A percentile compares a stretch with the other conserved stretches of the same genome.
Conservation (phyloP, 2,888 invertebrate genomes). For the Polyploca ridens region DNA sequence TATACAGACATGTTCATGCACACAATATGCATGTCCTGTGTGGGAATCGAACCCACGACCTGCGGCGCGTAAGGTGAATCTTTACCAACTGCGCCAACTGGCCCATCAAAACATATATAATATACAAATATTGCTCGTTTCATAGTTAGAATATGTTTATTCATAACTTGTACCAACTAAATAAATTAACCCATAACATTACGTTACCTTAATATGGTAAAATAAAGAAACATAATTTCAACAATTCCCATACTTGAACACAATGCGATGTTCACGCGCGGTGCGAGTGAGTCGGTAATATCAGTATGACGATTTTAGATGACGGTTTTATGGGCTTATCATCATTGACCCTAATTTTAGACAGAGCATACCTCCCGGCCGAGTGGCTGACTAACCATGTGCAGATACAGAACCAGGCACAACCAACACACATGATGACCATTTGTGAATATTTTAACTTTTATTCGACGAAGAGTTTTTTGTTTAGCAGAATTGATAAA, state of each 20-base stretch:
- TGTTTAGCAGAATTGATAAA: background rate
- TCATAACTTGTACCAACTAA: too few relatives aligned
- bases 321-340: slow-evolving; percentile 65
- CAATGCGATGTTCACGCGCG: slow-evolving; percentile 11
- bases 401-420: slow-evolving; percentile 14
- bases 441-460: background rate
- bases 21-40: too few relatives aligned
- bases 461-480: background rate
- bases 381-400: slow-evolving; percentile 30
- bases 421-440: background rate
- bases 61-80: too few relatives aligned
- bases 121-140: too few relatives aligned
- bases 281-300: slow-evolving; percentile 22
- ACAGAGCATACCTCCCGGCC: slow-evolving; percentile 45
- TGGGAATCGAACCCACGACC: too few relatives aligned
- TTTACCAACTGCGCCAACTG: too few relatives aligned
- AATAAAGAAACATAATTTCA: background rate
- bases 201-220: background rate
- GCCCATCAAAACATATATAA: too few relatives aligned
- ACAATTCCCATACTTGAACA: slow-evolving; percentile 8
- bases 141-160: too few relatives aligned
- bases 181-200: too few relatives aligned
- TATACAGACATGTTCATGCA: too few relatives aligned
- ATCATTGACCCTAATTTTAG: slow-evolving; percentile 79
- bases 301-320: slow-evolving; percentile 42